A percentile compares a stretch with the other conserved stretches of the same genome.
Evolutionary conservation across 92 coral and sea anemone species (phyloP).

Genomic region (Umimayanthus chanpuru): DNA sequence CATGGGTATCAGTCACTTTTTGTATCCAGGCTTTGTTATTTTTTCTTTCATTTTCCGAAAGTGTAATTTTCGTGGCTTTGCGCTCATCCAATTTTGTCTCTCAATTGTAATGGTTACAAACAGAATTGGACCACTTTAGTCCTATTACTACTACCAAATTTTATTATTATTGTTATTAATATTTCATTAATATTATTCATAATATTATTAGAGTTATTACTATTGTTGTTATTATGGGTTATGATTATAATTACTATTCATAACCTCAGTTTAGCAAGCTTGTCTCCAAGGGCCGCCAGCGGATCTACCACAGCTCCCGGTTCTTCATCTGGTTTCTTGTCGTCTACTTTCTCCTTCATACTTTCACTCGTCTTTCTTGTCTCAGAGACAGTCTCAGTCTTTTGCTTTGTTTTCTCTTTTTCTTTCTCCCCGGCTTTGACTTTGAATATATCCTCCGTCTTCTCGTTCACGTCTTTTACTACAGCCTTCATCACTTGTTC

Average conservation of each 20-base stretch:
- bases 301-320: constrained; percentile 55
- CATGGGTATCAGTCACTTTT: too few species aligned
- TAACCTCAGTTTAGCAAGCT: constrained; percentile 76
- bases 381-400: neutral
- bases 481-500: neutral
- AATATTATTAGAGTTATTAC: too few species aligned
- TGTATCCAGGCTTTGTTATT: too few species aligned
- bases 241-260: too few species aligned
- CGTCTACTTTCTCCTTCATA: constrained; percentile 11
- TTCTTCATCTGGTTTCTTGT: neutral
- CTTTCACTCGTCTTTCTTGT: constrained; percentile 4
- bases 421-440: constrained; percentile 5
- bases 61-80: too few species aligned
- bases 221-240: neutral
- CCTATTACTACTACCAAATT: too few species aligned
- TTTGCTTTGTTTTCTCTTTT: neutral
- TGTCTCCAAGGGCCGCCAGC: constrained; percentile 72
- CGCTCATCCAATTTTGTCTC: too few species aligned
- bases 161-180: too few species aligned
- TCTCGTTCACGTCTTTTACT: neutral
- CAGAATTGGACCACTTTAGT: too few species aligned
- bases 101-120: too few species aligned
- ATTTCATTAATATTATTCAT: too few species aligned
- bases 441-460: constrained; percentile 48
- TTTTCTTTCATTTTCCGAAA: too few species aligned